Conservation (phyloP, 2,888 invertebrate species). For the Syritta pipiens region DNA sequence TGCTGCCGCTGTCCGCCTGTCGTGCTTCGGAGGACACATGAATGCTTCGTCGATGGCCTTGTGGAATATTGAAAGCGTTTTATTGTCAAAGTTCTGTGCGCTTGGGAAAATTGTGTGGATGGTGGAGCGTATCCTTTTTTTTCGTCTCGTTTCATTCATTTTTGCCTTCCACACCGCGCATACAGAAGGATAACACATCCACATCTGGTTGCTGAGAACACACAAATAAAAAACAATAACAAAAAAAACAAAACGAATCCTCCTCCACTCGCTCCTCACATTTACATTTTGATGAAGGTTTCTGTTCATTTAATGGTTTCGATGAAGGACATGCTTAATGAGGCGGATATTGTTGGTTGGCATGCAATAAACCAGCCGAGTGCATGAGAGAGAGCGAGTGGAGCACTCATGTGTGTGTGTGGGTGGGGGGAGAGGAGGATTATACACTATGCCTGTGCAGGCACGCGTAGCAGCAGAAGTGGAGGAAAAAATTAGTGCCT, state of each 20-base stretch:
- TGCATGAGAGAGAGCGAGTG: conserved; percentile 26
- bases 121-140: conserved; percentile 27
- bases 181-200: not conserved
- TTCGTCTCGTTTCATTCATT: conserved; percentile 1
- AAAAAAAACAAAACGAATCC: no score
- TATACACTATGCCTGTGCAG: no score
- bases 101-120: conserved; percentile 47
- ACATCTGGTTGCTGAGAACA: not conserved
- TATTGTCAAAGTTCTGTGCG: conserved; percentile 40
- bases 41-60: conserved; percentile 41
- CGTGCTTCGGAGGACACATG: conserved; percentile 17
- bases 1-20: conserved; percentile 4
- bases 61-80: conserved; percentile 53
- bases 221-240: conserved; percentile 35
- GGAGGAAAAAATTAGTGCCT: not conserved
- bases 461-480: no score
- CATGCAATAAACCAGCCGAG: conserved; percentile 49
- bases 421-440: not conserved
- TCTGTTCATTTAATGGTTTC: conserved; percentile 56
- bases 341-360: conserved; percentile 63
- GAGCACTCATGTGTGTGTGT: not conserved
- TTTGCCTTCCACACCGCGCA: not conserved
- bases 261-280: conserved; percentile 5
- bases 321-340: conserved; percentile 62
- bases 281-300: conserved; percentile 51